These are phyloP conservation scores for Nasonia vitripennis DNA, from an alignment of 1,140 invertebrate species.

Conservation along the genomic window DNA sequence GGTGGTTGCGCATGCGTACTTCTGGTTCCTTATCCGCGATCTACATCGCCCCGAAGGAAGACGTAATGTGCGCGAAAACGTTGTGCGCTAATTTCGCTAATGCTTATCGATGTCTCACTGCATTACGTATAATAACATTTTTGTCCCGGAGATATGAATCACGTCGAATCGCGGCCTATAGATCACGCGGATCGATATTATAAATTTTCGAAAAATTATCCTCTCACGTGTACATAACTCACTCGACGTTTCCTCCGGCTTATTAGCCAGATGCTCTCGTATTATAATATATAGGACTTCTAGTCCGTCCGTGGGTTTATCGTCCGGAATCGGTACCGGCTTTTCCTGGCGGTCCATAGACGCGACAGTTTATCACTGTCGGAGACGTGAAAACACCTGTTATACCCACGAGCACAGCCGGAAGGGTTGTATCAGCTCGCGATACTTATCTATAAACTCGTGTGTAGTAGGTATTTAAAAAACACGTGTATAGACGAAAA, in stretches of 20 bases:
- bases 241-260: not conserved
- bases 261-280: not conserved
- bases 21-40: not conserved
- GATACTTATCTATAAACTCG: not conserved
- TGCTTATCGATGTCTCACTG: slow-evolving; percentile 35
- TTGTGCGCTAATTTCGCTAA: slow-evolving; percentile 44
- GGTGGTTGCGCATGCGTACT: not conserved
- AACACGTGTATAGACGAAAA: not conserved
- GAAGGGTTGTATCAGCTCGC: not conserved
- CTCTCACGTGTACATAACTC: not conserved
- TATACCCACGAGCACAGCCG: not conserved
- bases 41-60: not conserved
- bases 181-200: too few relatives aligned
- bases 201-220: too few relatives aligned
- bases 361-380: slow-evolving; percentile 7
- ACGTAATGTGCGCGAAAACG: not conserved
- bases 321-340: not conserved
- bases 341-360: not conserved
- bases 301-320: not conserved
- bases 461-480: not conserved
- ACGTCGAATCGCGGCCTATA: too few relatives aligned
- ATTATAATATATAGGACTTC: not conserved
- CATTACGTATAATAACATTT: too few relatives aligned
- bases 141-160: too few relatives aligned
- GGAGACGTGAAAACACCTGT: slow-evolving; percentile 26